Evolutionary conservation across 2,113 vertebrate species (phyloP).

Genomic region (Equus quagga): DNA sequence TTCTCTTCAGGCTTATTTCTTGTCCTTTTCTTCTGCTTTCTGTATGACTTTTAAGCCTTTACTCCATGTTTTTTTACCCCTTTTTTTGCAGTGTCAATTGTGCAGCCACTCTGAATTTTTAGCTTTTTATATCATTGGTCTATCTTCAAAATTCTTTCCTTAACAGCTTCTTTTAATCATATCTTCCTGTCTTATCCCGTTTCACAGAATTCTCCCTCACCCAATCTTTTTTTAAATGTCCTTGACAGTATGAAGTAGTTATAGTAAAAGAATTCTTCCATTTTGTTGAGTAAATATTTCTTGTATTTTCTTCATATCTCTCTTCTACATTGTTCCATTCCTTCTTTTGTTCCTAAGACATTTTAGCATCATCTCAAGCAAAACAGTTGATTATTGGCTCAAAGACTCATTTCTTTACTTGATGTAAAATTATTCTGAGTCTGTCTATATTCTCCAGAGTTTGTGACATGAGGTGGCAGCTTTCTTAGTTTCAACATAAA

Average conservation of each 20-base stretch:
- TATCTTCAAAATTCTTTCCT: neutral
- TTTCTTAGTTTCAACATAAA: constrained; percentile 51
- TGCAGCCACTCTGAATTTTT: neutral
- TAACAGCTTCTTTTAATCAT: neutral
- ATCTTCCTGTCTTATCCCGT: neutral
- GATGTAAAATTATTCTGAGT: constrained; percentile 27
- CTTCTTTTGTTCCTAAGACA: constrained; percentile 12
- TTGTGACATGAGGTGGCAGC: neutral
- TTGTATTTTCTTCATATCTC: constrained; percentile 2
- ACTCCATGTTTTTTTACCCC: neutral
- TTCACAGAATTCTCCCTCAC: neutral
- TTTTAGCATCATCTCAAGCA: constrained; percentile 40
- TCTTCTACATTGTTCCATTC: neutral
- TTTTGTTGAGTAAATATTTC: neutral
- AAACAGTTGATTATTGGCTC: neutral
- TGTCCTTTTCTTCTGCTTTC: neutral
- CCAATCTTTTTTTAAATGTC: neutral
- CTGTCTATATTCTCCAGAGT: neutral
- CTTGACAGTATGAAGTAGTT: neutral
- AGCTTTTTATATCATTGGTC: neutral
- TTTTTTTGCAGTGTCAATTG: neutral
- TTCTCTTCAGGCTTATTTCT: neutral
- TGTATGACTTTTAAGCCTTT: neutral
- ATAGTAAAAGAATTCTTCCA: neutral
- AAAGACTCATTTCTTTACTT: constrained; percentile 29